Percentiles rank a stretch among this genome's conserved stretches.
phyloP scores from a whole-genome alignment of 2,113 vertebrate genomes.

The Xenotilapia flavipinnis region DNA sequence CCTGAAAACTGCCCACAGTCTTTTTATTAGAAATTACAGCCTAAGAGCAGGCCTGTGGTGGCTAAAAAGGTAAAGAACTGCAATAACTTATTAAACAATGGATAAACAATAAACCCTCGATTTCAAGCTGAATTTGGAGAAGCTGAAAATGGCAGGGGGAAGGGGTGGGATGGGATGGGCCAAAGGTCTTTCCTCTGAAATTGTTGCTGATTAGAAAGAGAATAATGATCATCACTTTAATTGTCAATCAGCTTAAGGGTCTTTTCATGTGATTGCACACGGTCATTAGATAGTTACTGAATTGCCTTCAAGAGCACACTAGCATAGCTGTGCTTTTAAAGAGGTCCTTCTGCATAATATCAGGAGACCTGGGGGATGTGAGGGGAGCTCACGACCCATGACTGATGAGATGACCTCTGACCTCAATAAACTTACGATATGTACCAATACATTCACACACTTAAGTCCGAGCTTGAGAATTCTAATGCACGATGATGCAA shows the following conservation, averaged over 20 bases:
- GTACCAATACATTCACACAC: not conserved
- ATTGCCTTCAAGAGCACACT: not conserved
- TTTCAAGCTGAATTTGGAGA: not conserved
- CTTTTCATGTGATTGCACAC: constrained; percentile 30
- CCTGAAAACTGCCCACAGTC: not conserved
- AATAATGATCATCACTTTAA: not conserved
- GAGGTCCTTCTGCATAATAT: not conserved
- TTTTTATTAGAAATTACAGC: not conserved
- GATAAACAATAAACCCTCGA: not conserved
- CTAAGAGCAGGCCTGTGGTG: too few relatives aligned
- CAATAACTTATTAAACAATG: not conserved
- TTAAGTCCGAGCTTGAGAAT: not conserved
- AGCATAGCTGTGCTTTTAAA: not conserved
- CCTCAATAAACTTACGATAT: not conserved
- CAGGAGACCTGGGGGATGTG: not conserved
- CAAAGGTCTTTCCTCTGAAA: not conserved
- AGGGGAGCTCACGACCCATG: not conserved
- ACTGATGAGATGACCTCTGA: constrained; percentile 40
- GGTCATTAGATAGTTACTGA: constrained; percentile 2
- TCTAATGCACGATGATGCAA: not conserved
- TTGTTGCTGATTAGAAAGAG: constrained; percentile 10
- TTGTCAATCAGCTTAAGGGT: constrained; percentile 20
- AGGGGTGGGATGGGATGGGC: not conserved
- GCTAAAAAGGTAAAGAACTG: not conserved
- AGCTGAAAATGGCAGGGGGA: not conserved